Evolutionary conservation across 2,888 invertebrate species (phyloP).

Genomic region (Thymelicus lineola): DNA sequence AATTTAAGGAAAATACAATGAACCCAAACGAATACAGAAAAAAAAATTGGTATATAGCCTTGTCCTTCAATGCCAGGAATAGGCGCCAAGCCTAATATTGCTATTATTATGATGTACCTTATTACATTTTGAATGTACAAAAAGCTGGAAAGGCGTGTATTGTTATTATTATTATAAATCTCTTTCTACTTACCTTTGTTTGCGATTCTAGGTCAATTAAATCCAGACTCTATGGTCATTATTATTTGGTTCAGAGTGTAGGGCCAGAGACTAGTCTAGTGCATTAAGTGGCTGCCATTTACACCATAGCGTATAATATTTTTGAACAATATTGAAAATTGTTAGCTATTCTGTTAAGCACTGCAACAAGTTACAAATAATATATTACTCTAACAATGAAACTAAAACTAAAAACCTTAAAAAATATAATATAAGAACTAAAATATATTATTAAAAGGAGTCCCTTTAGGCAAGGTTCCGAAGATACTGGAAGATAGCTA

Average conservation of each 20-base stretch:
- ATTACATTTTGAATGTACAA: constrained; percentile 29
- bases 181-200: constrained; percentile 29
- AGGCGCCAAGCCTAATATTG: constrained; percentile 13
- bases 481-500: no score
- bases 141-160: constrained; percentile 36
- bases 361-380: no score
- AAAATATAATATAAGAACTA: no score
- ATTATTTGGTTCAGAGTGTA: constrained; percentile 9
- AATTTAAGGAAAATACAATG: no score
- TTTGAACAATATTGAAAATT: neutral
- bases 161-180: constrained; percentile 36
- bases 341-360: no score
- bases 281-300: constrained; percentile 7
- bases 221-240: neutral
- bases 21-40: no score
- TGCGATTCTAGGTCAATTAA: constrained; percentile 7
- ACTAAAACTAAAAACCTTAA: no score
- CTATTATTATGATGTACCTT: constrained; percentile 13
- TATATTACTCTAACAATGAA: no score
- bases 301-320: constrained; percentile 4
- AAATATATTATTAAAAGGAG: no score
- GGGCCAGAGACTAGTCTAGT: neutral
- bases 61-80: neutral
- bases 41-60: no score
- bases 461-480: no score